Base-by-base conservation (phyloP, 2,888 invertebrate species). In the Sarcophaga carnaria region DNA sequence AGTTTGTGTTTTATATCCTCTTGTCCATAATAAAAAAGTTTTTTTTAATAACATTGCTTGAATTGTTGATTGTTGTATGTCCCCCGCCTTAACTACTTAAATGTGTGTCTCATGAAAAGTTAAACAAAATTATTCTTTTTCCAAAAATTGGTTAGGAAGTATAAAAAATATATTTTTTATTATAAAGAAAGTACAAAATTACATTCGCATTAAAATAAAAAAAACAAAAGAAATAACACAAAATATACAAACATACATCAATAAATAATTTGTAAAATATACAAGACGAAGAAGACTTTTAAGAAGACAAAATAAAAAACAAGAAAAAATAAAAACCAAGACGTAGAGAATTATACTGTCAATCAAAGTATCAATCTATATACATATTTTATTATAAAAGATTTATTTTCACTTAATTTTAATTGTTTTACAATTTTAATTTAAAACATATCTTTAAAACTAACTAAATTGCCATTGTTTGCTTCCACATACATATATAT, bases 211-310 rank as follows among this genome's bases (percentile, higher is more conserved):
- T 83, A 80, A 76, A 83, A 83, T 66, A 82, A 37, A 10, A 64
- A 86, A 47, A 76, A 88, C 76, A 88, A 88, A 49, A 49, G 4
- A 49, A 14, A 89, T 90, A 80, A 77, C 27, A 54, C 76, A 88
- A 78, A 80, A 67, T n/a, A 62, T 88, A 88, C 88, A 78, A 89
- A 88, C 85, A 90, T 90, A 90, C 12, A 54, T 54, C 49, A 49
- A 49, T 49, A 49, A 14, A 89, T 90, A 88, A 89, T 80, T 90
- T 90, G 88, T 85, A 89, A 64, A 88, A 72, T 78, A 2, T 8
- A 8, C 37, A 76, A 77, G 60, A 67, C 80, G 67, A 75, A 27
- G 49, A 86, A 80, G 81, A 86, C 77, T 82, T 80, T 37, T 37
- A 45, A 71, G 59, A 80, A 86, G 72, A 62, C 27, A 85, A 70